phyloP scores from a whole-genome alignment of 2,113 vertebrate genomes.

The Balaeniceps rex region DNA sequence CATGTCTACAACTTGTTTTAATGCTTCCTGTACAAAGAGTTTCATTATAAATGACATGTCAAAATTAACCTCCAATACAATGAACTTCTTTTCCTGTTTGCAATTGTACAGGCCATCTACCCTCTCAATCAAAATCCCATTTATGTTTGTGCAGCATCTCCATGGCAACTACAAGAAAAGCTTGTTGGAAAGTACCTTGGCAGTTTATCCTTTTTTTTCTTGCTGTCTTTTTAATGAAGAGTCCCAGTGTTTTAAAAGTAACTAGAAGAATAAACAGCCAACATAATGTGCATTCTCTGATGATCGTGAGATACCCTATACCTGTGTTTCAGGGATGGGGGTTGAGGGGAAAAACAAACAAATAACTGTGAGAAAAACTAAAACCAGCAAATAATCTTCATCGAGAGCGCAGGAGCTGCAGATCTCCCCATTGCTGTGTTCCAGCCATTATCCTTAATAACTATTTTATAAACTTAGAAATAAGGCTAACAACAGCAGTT shows the following conservation, averaged over 20 bases:
- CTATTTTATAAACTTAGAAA: not conserved
- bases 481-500: not conserved
- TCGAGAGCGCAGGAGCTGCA: not conserved
- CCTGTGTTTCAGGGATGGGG: not conserved
- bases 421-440: not conserved
- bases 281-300: not conserved
- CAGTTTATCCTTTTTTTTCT: not conserved
- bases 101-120: not conserved
- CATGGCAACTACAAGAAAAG: not conserved
- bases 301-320: not conserved
- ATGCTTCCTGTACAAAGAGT: not conserved
- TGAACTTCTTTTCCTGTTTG: not conserved
- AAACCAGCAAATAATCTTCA: not conserved
- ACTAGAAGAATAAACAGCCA: not conserved
- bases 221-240: not conserved
- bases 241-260: not conserved
- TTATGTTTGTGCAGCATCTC: constrained; percentile 15
- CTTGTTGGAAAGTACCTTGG: not conserved
- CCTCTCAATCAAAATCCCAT: constrained; percentile 10
- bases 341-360: not conserved
- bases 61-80: constrained; percentile 23
- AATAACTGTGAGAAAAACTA: not conserved
- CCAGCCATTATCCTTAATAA: not conserved
- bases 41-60: not conserved
- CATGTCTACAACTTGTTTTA: not conserved